Percentiles rank a stretch among this genome's conserved stretches.
Conservation (phyloP, 2,888 invertebrate species). For the Lapara coniferarum region DNA sequence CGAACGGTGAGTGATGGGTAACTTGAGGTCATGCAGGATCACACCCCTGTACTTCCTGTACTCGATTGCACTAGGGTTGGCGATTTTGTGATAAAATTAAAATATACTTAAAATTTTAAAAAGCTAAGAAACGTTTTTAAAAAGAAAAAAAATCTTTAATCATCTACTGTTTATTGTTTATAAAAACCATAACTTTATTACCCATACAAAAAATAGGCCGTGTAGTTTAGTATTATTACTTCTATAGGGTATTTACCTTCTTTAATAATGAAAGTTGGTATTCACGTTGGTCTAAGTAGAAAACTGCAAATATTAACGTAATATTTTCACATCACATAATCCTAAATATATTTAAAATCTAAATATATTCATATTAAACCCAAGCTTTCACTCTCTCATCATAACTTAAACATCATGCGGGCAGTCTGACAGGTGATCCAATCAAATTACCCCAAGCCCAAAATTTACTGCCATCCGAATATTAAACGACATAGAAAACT, state of each 20-base stretch:
- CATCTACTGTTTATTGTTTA: too few relatives aligned
- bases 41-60: slow-evolving; percentile 81
- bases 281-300: too few relatives aligned
- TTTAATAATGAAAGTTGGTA: too few relatives aligned
- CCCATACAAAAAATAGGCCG: too few relatives aligned
- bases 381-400: slow-evolving; percentile 9
- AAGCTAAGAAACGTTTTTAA: too few relatives aligned
- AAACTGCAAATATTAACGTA: too few relatives aligned
- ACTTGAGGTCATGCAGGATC: slow-evolving; percentile 81
- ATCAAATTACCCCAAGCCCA: slow-evolving; percentile 25
- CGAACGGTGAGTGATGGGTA: slow-evolving; percentile 74
- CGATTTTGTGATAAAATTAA: slow-evolving; percentile 32
- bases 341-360: not conserved
- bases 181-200: too few relatives aligned
- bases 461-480: slow-evolving; percentile 23
- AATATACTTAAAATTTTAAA: not conserved
- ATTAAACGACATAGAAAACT: slow-evolving; percentile 22
- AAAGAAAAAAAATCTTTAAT: too few relatives aligned
- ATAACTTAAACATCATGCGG: slow-evolving; percentile 19
- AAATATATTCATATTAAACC: not conserved
- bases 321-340: not conserved
- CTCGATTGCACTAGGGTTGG: slow-evolving; percentile 61
- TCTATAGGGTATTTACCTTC: too few relatives aligned
- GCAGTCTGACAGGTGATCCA: slow-evolving; percentile 25
- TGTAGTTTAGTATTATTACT: too few relatives aligned